Percentiles rank a stretch among this genome's conserved stretches.
Conservation (phyloP, 2,113 vertebrate genomes). For the Orcinus orca region DNA sequence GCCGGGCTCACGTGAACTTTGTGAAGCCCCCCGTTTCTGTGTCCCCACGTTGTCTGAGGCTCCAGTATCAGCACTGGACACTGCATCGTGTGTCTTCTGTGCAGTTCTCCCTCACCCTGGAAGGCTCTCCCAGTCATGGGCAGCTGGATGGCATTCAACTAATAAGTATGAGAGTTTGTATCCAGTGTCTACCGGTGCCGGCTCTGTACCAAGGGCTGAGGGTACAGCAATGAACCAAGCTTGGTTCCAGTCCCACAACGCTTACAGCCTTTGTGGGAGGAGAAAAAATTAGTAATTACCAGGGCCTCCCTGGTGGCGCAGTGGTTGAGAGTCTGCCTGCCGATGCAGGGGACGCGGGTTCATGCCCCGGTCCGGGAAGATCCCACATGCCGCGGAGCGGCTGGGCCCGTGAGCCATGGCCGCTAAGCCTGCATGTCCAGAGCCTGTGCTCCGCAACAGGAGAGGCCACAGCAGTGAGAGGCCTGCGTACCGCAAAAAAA, state of each 20-base stretch:
- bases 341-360: no score
- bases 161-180: neutral
- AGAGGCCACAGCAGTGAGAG: no score
- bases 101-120: neutral
- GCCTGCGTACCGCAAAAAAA: no score
- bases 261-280: neutral
- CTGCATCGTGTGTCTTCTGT: neutral
- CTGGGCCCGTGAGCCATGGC: no score
- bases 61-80: rapidly evolving
- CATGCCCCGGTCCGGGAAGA: no score
- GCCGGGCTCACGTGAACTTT: neutral
- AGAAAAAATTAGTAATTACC: neutral
- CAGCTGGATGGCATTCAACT: neutral
- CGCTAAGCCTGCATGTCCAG: no score
- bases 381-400: no score
- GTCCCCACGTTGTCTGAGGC: neutral
- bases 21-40: neutral
- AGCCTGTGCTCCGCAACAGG: no score
- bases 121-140: neutral
- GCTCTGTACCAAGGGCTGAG: neutral
- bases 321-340: no score
- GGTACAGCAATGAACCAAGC: neutral
- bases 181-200: neutral
- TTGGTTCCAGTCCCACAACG: neutral
- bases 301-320: neutral